These are phyloP conservation scores for Sebastes miniatus DNA, from an alignment of 2,797 vertebrate species.

Conservation along the genomic window DNA sequence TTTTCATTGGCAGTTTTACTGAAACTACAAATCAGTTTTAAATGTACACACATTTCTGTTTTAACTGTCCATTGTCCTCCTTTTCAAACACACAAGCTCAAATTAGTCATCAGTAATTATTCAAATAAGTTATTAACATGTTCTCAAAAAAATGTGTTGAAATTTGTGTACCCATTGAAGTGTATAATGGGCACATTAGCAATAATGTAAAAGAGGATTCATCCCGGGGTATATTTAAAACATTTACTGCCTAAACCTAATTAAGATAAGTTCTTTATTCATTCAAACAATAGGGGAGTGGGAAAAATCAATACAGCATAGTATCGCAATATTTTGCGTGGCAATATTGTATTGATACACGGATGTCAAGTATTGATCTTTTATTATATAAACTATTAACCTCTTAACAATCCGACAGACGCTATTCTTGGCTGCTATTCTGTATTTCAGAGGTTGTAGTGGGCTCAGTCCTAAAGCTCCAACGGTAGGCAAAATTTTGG, in stretches of 20 bases:
- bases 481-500: too few species aligned
- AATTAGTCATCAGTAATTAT: neutral
- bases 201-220: neutral
- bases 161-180: neutral
- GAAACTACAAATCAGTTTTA: neutral
- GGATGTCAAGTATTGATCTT: too few species aligned
- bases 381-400: too few species aligned
- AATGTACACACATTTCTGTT: neutral
- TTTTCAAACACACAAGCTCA: neutral
- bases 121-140: neutral
- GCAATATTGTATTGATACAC: too few species aligned
- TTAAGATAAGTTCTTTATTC: neutral
- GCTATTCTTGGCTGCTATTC: too few species aligned
- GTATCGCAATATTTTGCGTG: too few species aligned
- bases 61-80: neutral
- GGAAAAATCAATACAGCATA: neutral
- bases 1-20: neutral
- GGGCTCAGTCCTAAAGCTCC: too few species aligned
- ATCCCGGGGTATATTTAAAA: neutral
- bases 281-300: neutral
- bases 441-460: too few species aligned
- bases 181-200: neutral
- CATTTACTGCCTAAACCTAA: neutral
- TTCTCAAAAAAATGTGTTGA: neutral
- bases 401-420: too few species aligned